These are phyloP conservation scores for Drosophila paranaensis DNA, from an alignment of 2,888 invertebrate genomes.

Conservation along the genomic window DNA sequence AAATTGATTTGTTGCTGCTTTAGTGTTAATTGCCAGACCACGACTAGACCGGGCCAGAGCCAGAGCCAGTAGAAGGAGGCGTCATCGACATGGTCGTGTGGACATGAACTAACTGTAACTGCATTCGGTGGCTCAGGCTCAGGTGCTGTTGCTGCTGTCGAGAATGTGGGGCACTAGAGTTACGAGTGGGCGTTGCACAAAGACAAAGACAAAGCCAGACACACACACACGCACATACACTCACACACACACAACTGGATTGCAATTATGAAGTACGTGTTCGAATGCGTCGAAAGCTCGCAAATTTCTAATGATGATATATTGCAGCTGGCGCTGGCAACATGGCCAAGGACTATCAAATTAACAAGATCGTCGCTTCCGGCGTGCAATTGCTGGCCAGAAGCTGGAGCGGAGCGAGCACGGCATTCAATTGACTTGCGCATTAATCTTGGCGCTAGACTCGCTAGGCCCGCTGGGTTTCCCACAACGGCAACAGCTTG, in stretches of 20 bases:
- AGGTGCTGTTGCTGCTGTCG: conserved; percentile 51
- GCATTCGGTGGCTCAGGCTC: conserved; percentile 51
- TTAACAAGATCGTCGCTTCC: conserved; percentile 81
- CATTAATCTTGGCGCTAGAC: conserved; percentile 74
- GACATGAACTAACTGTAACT: conserved; percentile 77
- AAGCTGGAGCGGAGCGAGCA: conserved; percentile 5
- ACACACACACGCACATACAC: conserved; percentile 7
- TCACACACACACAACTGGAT: neutral
- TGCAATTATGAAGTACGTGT: conserved; percentile 74
- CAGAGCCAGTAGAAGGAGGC: conserved; percentile 38
- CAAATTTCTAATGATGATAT: conserved; percentile 82
- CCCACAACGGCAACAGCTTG: conserved; percentile 37
- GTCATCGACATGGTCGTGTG: conserved; percentile 54
- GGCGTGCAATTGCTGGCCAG: conserved; percentile 55
- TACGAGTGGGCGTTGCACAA: conserved; percentile 58
- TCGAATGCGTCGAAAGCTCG: conserved; percentile 77
- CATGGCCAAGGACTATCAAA: conserved; percentile 73
- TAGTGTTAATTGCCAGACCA: conserved; percentile 79
- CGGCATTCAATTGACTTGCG: conserved; percentile 71
- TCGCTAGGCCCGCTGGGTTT: conserved; percentile 26
- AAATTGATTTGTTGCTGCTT: conserved; percentile 80
- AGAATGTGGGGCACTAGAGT: conserved; percentile 68
- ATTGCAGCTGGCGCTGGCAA: conserved; percentile 58
- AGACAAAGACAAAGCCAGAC: neutral
- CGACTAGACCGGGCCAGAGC: conserved; percentile 48